A percentile compares a stretch with the other conserved stretches of the same genome.
phyloP scores from a whole-genome alignment of 2,113 vertebrate species.

The Anarhynchus alexandrinus region DNA sequence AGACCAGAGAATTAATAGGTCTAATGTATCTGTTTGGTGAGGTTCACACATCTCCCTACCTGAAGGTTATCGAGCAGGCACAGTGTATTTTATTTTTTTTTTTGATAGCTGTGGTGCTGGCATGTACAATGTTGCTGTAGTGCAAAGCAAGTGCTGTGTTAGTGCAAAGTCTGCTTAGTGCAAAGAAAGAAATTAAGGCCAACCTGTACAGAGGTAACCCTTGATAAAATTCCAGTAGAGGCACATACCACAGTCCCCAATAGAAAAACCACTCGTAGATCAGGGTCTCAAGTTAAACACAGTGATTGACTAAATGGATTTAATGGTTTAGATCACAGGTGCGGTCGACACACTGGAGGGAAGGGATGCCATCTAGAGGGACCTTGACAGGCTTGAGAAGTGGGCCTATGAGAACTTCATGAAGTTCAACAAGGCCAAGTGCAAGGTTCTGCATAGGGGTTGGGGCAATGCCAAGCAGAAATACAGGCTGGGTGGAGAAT shows the following conservation, averaged over 20 bases:
- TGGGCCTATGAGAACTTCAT: too few relatives aligned
- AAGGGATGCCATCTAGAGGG: too few relatives aligned
- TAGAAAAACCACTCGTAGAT: background rate
- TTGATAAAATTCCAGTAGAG: background rate
- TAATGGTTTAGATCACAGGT: background rate
- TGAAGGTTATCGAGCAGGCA: background rate
- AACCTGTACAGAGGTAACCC: background rate
- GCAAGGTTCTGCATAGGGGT: too few relatives aligned
- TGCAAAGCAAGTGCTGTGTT: background rate
- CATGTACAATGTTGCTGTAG: background rate
- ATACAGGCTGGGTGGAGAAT: too few relatives aligned
- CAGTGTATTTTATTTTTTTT: background rate
- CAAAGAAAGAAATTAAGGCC: background rate
- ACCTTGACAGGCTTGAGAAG: too few relatives aligned
- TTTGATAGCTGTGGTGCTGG: background rate
- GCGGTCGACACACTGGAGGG: too few relatives aligned
- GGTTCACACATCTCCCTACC: background rate
- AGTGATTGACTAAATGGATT: background rate
- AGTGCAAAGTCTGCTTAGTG: background rate
- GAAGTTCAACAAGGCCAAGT: too few relatives aligned
- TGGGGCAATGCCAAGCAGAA: too few relatives aligned
- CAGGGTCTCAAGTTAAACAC: background rate
- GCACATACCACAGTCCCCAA: too few relatives aligned
- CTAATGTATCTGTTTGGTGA: background rate
- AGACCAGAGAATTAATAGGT: slow-evolving; percentile 16